Evolutionary conservation across 1,140 invertebrate species (phyloP).

Genomic region (Lepidostoma basale): DNA sequence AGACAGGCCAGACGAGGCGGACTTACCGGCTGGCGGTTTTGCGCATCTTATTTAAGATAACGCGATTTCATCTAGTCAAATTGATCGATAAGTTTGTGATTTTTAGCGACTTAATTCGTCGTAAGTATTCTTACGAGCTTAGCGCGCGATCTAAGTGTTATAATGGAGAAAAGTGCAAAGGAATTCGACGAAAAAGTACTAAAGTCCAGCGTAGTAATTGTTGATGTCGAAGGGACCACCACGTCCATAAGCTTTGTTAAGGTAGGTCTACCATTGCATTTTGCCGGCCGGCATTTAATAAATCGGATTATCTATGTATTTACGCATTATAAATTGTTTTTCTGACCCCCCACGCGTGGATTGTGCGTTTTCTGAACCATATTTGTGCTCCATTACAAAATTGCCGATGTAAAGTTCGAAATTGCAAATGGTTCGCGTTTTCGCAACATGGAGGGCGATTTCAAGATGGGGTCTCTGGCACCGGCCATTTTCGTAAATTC

Average conservation of each 20-base stretch:
- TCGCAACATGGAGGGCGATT: constrained; percentile 34
- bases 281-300: constrained; percentile 26
- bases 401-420: constrained; percentile 1
- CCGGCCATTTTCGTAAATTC: constrained; percentile 31
- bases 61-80: constrained; percentile 15
- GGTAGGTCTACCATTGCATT: constrained; percentile 30
- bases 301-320: constrained; percentile 11
- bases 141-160: constrained; percentile 6
- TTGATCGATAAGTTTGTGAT: constrained; percentile 28
- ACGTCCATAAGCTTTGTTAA: constrained; percentile 43
- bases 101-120: constrained; percentile 5
- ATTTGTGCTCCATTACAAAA: not conserved
- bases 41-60: constrained; percentile 23
- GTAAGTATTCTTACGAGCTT: constrained; percentile 13
- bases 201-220: constrained; percentile 31
- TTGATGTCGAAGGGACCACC: constrained; percentile 42
- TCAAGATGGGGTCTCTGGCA: constrained; percentile 29
- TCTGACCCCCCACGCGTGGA: not conserved
- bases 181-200: constrained; percentile 28
- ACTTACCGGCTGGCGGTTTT: constrained; percentile 10
- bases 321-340: constrained; percentile 12
- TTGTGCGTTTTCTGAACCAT: not conserved
- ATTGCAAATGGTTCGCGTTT: constrained; percentile 34
- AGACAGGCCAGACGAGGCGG: constrained; percentile 31
- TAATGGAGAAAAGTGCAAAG: constrained; percentile 20